Evolutionary conservation across 2,888 invertebrate species (phyloP).

Genomic region (Axea sp.): DNA sequence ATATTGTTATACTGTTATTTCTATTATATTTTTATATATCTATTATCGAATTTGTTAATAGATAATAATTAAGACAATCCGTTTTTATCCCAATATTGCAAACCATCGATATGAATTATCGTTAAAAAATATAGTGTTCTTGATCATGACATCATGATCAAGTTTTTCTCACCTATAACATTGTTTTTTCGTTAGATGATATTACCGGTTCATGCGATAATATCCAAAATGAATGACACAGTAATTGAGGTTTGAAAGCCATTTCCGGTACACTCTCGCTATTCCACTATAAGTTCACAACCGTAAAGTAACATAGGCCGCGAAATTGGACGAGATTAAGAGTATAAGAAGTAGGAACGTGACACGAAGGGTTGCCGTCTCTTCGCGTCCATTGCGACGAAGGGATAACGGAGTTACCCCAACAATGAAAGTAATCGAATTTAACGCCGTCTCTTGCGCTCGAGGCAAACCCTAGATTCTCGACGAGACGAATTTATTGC

Average conservation of each 20-base stretch:
- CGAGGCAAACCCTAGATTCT: conserved; percentile 65
- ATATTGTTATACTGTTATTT: no score
- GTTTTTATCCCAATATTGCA: no score
- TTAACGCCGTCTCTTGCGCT: conserved; percentile 73
- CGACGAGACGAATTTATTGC: conserved; percentile 68
- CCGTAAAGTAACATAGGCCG: conserved; percentile 53
- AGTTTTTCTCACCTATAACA: no score
- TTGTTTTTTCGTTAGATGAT: neutral
- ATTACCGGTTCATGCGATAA: neutral
- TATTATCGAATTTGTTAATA: no score
- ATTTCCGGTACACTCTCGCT: conserved; percentile 17
- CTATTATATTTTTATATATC: no score
- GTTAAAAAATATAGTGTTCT: no score
- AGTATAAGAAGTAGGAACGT: conserved; percentile 73
- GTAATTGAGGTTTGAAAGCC: conserved; percentile 41
- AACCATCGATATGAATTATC: no score
- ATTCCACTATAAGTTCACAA: conserved; percentile 14
- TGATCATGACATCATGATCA: no score
- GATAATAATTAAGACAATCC: no score
- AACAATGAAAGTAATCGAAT: conserved; percentile 78
- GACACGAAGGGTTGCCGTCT: conserved; percentile 70
- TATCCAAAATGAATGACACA: conserved; percentile 20
- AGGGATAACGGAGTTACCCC: conserved; percentile 75
- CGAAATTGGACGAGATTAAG: conserved; percentile 70
- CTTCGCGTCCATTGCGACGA: conserved; percentile 68